These are phyloP conservation scores for Gadopsis marmoratus DNA, from an alignment of 2,797 vertebrate species.

Conservation along the genomic window DNA sequence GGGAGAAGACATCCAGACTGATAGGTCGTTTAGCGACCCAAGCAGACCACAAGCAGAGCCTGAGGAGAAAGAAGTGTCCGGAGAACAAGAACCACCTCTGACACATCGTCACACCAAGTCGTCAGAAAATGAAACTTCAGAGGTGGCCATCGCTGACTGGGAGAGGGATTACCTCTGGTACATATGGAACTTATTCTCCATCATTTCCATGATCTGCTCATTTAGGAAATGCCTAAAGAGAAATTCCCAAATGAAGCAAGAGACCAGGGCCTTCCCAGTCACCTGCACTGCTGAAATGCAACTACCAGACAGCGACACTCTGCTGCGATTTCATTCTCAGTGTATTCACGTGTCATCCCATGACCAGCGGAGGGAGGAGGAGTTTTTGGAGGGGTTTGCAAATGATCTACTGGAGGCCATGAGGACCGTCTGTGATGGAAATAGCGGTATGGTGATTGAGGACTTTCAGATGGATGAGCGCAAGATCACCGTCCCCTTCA, in stretches of 20 bases:
- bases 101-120: conserved; percentile 10
- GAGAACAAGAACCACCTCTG: conserved; percentile 19
- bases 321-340: conserved; percentile 86
- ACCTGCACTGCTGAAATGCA: conserved; percentile 68
- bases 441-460: conserved; percentile 86
- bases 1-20: conserved; percentile 8
- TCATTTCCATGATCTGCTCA: conserved; percentile 88
- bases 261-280: conserved; percentile 65
- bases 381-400: conserved; percentile 92
- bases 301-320: conserved; percentile 80
- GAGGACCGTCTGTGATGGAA: conserved; percentile 81
- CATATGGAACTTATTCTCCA: conserved; percentile 85
- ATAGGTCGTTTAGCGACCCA: not conserved
- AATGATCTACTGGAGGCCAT: conserved; percentile 90
- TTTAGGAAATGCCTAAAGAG: conserved; percentile 85
- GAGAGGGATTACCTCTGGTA: conserved; percentile 82
- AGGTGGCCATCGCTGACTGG: conserved; percentile 16
- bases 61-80: conserved; percentile 16
- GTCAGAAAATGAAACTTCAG: conserved; percentile 46
- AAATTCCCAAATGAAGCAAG: conserved; percentile 71
- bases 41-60: conserved; percentile 7
- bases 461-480: conserved; percentile 87
- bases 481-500: conserved; percentile 88
- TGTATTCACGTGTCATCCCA: conserved; percentile 80
- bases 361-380: conserved; percentile 83